Base-by-base conservation (phyloP, 1,140 invertebrate species). In the Drosophila littoralis region DNA sequence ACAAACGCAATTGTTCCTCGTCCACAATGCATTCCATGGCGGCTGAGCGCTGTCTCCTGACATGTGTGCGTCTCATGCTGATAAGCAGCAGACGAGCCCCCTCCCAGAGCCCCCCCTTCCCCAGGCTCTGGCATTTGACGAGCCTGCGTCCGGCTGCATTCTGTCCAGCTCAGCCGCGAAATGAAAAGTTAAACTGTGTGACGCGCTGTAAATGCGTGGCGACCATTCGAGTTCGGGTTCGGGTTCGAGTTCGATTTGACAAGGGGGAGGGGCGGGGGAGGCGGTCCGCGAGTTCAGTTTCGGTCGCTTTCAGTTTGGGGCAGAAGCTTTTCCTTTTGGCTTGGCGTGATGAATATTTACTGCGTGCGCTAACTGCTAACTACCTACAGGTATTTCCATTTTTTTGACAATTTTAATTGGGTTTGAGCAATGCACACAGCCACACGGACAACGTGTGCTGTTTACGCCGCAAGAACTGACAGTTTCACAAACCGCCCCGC, bases 151-250 rank as follows among this genome's bases (percentile, higher is more conserved):
- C 40, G 12, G 38, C 59, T 43, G 43, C 43, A 17, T 46, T n/a
- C 43, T 45, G 36, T 73, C 55, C 69, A 73, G 50, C 74, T 65
- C 68, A 72, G 66, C 60, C 74, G 76, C 83, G 84, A 88, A 88
- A 88, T 88, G 84, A 88, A 88, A 88, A 88, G 85, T 88, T 88
- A 88, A 88, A 89, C 84, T 88, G 84, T 89, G 84, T 89, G 84
- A 89, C 83, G 83, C 83, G 77, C 59, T 65, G 22, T 17, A 64
- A 74, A 71, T 52, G 65, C 60, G 68, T 65, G 64, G 65, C 68
- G 55, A 50, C 12, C 28, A 9, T 60, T 32, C 28, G 50, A 43
- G 54, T 73, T 59, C 45, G 5, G 28, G 32, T 48, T 46, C 33
- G 52, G 9, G 9, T 45, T 38, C 15, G 65, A 8, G 17, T 52